phyloP scores from a whole-genome alignment of 2,888 invertebrate species.

The Adineta ricciae region DNA sequence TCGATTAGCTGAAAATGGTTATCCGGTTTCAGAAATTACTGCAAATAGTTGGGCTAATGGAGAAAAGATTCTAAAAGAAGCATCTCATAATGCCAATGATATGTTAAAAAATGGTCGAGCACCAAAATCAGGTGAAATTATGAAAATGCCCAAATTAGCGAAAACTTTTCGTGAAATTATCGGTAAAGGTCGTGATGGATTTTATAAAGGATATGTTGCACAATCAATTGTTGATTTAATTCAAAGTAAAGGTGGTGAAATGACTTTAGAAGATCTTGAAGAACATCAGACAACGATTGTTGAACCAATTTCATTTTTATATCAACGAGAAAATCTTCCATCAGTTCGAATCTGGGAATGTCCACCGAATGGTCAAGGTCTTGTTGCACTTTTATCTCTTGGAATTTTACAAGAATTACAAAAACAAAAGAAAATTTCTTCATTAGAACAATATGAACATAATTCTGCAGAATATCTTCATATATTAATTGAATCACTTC shows the following conservation, averaged over 20 bases:
- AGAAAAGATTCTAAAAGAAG: conserved; percentile 36
- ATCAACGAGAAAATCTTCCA: conserved; percentile 37
- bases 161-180: conserved; percentile 41
- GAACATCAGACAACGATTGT: conserved; percentile 40
- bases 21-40: conserved; percentile 38
- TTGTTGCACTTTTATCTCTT: conserved; percentile 47
- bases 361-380: conserved; percentile 50
- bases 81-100: conserved; percentile 42
- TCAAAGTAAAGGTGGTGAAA: conserved; percentile 41
- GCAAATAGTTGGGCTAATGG: not conserved
- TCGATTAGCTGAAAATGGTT: conserved; percentile 43
- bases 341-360: conserved; percentile 47
- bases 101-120: conserved; percentile 44
- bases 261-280: conserved; percentile 43
- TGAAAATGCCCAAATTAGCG: conserved; percentile 42
- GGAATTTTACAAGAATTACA: conserved; percentile 46
- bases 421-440: not conserved
- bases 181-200: conserved; percentile 40
- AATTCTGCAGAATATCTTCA: conserved; percentile 49
- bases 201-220: conserved; percentile 45
- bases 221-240: conserved; percentile 42
- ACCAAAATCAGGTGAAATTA: conserved; percentile 46
- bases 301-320: conserved; percentile 40
- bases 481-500: conserved; percentile 46
- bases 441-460: conserved; percentile 42